Percentiles rank a stretch among this genome's conserved stretches.
These are phyloP conservation scores for Atethmia centrago DNA, from an alignment of 2,888 invertebrate genomes.

Conservation along the genomic window DNA sequence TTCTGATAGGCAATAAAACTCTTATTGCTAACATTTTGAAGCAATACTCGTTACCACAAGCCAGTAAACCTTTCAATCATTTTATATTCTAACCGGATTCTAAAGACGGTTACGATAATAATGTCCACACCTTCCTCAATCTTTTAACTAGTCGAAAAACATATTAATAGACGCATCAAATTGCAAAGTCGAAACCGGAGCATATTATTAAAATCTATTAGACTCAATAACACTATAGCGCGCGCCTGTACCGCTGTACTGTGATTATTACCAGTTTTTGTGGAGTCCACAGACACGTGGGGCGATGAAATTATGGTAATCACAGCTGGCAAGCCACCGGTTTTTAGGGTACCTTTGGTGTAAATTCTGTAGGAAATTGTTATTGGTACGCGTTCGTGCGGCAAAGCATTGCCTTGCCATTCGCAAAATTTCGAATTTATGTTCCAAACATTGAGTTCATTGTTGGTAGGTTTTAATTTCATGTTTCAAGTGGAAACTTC, in stretches of 20 bases:
- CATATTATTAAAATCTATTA: conserved; percentile 49
- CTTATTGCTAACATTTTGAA: neutral
- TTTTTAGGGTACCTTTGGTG: conserved; percentile 78
- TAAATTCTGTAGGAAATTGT: conserved; percentile 50
- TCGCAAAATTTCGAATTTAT: neutral
- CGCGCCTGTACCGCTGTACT: conserved; percentile 78
- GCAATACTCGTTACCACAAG: neutral
- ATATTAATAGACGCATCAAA: conserved; percentile 35
- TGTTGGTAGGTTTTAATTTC: too few relatives aligned
- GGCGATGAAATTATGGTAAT: conserved; percentile 90
- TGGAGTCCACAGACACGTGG: conserved; percentile 88
- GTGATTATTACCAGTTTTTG: conserved; percentile 90
- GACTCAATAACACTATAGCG: conserved; percentile 65
- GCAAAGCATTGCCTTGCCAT: neutral
- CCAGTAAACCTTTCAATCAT: conserved; percentile 25
- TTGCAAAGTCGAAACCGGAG: conserved; percentile 27
- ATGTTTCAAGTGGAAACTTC: too few relatives aligned
- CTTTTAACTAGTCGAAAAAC: conserved; percentile 16
- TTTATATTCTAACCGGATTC: neutral
- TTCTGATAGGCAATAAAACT: neutral
- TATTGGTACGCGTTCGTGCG: conserved; percentile 7
- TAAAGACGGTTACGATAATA: conserved; percentile 1
- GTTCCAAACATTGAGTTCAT: neutral
- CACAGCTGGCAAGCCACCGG: conserved; percentile 81
- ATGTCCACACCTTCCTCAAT: conserved; percentile 40